Evolutionary conservation across 1,140 invertebrate genomes (phyloP), one percentile per base, ranked within the genome.

Genomic region (Lordiphosa collinella): DNA sequence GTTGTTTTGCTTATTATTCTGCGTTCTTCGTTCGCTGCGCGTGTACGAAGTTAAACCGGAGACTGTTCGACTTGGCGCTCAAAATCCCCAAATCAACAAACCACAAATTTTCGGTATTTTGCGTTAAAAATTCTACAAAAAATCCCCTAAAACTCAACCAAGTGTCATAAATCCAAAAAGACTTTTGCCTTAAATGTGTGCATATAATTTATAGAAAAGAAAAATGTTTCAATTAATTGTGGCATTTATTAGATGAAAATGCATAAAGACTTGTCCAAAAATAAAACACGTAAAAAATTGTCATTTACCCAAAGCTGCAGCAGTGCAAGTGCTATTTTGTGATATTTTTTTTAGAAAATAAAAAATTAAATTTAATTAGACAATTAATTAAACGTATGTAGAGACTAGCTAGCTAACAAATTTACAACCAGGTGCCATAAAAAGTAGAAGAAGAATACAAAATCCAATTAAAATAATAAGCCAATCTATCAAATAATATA

Each of bases 261-360:
- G 84, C 78, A 87, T 87, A 87, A 87, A 68, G 74, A 87, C 64
- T 54, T 87, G 61, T 63, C 84, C 65, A 87, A 87, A 63, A 87
- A 87, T 73, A 87, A 87, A 76, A 80, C 84, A 50, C 78, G 84
- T 61, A 87, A 87, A 80, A 87, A 87, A 87, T 72, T 72, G 50
- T 63, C 40, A 11, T 49, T 57, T 12, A 54, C 59, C 29, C 50
- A 50, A 62, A 68, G 31, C 25, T 11, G 55, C 25, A 11, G 55
- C 16, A 14, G 62, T 64, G 55, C 57, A 64, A 37, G 55, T 63
- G 62, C 56, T 53, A 58, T 46, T 47, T 78, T 84, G 79, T 84
- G 79, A 84, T 84, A 84, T 57, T 54, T 40, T 54, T 53, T 47
- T 38, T 32, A 49, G 46, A 49, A 44, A 58, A 37, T 10, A 48